These are phyloP conservation scores for Premnoplex brunnescens DNA, from an alignment of 2,797 vertebrate species.

Conservation along the genomic window DNA sequence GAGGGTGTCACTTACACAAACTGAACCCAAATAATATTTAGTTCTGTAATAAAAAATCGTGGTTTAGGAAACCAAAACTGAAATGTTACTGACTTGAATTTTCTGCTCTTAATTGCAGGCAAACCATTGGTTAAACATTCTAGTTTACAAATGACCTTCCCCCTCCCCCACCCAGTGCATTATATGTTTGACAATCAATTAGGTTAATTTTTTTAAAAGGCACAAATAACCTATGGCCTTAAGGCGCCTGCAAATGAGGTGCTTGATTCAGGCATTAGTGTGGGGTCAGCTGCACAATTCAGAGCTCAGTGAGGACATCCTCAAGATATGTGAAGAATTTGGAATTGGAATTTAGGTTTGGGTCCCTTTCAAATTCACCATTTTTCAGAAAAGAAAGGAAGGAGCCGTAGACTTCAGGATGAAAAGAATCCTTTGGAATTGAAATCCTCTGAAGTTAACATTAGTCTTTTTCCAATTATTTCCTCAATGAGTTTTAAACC, in stretches of 20 bases:
- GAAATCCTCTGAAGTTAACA: not conserved
- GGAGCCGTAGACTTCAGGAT: not conserved
- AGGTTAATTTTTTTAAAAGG: not conserved
- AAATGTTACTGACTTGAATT: not conserved
- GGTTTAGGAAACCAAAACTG: not conserved
- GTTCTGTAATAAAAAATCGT: not conserved
- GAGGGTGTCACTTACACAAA: not conserved
- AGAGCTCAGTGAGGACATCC: not conserved
- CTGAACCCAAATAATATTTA: not conserved
- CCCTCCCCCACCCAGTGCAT: accelerated
- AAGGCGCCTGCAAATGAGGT: not conserved
- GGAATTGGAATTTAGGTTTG: not conserved
- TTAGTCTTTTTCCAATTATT: not conserved
- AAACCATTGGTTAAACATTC: not conserved
- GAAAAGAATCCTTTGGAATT: not conserved
- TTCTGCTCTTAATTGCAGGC: not conserved
- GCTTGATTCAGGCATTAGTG: not conserved
- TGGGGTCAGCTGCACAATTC: not conserved
- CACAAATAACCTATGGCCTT: not conserved
- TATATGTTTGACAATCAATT: not conserved
- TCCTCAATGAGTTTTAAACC: not conserved
- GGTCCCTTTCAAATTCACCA: not conserved
- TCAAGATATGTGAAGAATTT: conserved; percentile 29
- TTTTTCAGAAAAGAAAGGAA: not conserved
- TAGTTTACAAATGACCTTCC: not conserved